phyloP scores from a whole-genome alignment of 1,140 invertebrate genomes.

The Penaeus indicus region DNA sequence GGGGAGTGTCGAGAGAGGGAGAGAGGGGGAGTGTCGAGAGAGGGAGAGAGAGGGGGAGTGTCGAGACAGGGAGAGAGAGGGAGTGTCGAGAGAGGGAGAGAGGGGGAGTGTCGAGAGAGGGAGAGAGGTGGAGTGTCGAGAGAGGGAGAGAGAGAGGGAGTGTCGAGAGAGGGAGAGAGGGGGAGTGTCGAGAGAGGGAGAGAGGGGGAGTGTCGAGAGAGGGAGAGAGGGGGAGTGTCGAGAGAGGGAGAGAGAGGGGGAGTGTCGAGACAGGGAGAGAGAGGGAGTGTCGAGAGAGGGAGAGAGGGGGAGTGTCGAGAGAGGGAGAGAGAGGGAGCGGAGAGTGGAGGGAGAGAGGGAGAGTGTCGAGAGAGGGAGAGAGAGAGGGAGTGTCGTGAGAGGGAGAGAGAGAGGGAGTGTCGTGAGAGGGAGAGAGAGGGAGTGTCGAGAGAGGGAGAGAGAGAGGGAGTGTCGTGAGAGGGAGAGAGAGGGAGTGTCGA shows the following conservation, averaged over 20 bases:
- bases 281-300: too few relatives aligned
- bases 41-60: neutral
- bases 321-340: constrained; percentile 20
- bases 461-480: too few relatives aligned
- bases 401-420: too few relatives aligned
- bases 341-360: too few relatives aligned
- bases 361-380: neutral
- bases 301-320: neutral
- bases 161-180: too few relatives aligned
- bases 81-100: neutral
- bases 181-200: neutral
- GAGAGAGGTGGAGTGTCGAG: neutral
- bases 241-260: neutral
- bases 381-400: too few relatives aligned
- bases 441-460: neutral
- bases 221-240: neutral
- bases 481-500: neutral
- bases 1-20: too few relatives aligned
- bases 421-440: neutral
- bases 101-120: too few relatives aligned
- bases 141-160: constrained; percentile 22
- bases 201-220: too few relatives aligned
- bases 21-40: neutral
- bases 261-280: neutral
- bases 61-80: neutral